phyloP scores from a whole-genome alignment of 2,888 invertebrate genomes.

The Cartodere bifasciata region DNA sequence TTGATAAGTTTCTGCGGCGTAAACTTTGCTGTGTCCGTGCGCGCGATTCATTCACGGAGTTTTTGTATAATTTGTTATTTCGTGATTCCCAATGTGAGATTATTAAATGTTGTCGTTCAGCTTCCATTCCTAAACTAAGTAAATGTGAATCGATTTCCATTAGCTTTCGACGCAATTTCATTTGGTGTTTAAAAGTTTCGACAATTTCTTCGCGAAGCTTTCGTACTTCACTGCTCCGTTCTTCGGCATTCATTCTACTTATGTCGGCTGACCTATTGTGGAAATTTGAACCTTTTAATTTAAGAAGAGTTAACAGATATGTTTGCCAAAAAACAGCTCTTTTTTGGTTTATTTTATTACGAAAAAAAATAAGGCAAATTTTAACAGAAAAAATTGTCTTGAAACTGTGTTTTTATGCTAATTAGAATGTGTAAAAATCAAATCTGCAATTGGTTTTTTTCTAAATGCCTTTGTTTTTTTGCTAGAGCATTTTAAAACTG shows the following conservation, averaged over 20 bases:
- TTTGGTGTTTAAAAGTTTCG: constrained; percentile 82
- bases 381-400: no score
- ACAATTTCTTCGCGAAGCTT: constrained; percentile 75
- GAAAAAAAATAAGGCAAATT: no score
- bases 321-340: no score
- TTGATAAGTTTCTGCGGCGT: constrained; percentile 22
- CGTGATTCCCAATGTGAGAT: constrained; percentile 83
- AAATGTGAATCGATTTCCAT: constrained; percentile 87
- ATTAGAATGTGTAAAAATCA: no score
- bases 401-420: no score
- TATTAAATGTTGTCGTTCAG: constrained; percentile 76
- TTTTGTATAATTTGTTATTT: constrained; percentile 61
- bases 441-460: no score
- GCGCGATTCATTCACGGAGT: constrained; percentile 40
- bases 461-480: no score
- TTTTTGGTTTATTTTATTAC: no score
- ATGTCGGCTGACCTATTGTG: constrained; percentile 39
- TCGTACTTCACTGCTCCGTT: constrained; percentile 36
- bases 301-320: no score
- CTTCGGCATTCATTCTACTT: constrained; percentile 26
- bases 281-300: no score
- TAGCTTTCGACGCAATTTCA: constrained; percentile 73
- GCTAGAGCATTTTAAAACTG: no score
- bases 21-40: constrained; percentile 45
- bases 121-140: constrained; percentile 74